A percentile compares a stretch with the other conserved stretches of the same genome.
Evolutionary conservation across 2,888 invertebrate species (phyloP).

Genomic region (Parnassius apollo): DNA sequence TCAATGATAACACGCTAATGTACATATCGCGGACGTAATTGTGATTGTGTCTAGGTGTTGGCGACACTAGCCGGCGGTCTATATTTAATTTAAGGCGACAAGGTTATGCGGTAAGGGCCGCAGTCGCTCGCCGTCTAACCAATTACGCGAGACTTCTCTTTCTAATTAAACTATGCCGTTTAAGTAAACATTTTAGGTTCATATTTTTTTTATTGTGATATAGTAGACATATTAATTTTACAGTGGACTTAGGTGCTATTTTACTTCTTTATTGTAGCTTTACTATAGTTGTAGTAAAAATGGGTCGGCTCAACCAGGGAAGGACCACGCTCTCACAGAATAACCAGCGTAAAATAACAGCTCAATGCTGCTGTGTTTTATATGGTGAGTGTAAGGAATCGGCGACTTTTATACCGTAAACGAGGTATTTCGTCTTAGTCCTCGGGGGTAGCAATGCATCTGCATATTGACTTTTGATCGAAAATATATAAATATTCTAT

Average conservation of each 20-base stretch:
- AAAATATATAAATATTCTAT: no score
- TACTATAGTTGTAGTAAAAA: no score
- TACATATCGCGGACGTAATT: conserved; percentile 43
- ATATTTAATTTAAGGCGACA: conserved; percentile 71
- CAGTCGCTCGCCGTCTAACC: conserved; percentile 48
- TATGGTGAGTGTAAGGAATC: no score
- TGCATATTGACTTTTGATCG: no score
- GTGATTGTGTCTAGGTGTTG: conserved; percentile 49
- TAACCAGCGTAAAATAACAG: no score
- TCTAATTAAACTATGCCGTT: conserved; percentile 29
- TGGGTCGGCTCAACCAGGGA: no score
- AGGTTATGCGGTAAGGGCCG: conserved; percentile 65
- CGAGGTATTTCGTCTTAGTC: no score
- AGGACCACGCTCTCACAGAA: no score
- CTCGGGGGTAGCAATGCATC: no score
- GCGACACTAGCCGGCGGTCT: conserved; percentile 60
- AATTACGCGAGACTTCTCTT: conserved; percentile 44
- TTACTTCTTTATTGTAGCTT: neutral
- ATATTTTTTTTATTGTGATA: neutral
- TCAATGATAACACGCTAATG: conserved; percentile 70
- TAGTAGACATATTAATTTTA: neutral
- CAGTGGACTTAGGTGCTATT: conserved; percentile 1
- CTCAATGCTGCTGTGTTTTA: no score
- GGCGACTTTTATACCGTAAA: no score
- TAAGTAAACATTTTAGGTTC: conserved; percentile 7